Evolutionary conservation across 2,797 vertebrate genomes (phyloP).

Genomic region (Rhabdophis nuchalis): DNA sequence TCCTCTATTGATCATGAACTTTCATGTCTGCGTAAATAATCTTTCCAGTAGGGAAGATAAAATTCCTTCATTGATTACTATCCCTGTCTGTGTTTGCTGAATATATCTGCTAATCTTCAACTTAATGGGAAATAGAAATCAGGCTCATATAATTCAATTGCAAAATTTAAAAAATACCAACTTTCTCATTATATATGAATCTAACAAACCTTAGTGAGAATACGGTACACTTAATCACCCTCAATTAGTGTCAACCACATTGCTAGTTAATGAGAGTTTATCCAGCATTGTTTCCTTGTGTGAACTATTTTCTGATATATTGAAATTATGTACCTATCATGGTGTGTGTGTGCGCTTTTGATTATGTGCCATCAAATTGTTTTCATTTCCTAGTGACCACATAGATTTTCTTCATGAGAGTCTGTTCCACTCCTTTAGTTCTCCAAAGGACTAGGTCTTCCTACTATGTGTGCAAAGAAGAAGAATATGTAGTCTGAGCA

Average conservation of each 20-base stretch:
- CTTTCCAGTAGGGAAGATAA: slow-evolving; percentile 71
- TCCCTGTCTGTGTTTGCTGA: slow-evolving; percentile 64
- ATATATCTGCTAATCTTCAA: slow-evolving; percentile 63
- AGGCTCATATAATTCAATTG: slow-evolving; percentile 67
- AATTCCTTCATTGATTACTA: slow-evolving; percentile 70
- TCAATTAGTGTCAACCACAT: slow-evolving; percentile 76
- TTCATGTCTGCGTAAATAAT: slow-evolving; percentile 73
- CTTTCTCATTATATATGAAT: slow-evolving; percentile 64
- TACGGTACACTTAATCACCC: slow-evolving; percentile 75
- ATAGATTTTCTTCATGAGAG: neutral
- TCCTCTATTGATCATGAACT: slow-evolving; percentile 69
- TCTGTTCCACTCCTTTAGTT: neutral
- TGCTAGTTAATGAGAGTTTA: slow-evolving; percentile 75
- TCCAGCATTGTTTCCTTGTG: slow-evolving; percentile 71
- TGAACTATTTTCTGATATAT: slow-evolving; percentile 71
- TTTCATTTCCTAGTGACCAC: neutral
- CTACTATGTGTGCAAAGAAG: neutral
- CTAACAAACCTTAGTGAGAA: slow-evolving; percentile 73
- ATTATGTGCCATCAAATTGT: neutral
- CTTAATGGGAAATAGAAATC: slow-evolving; percentile 64
- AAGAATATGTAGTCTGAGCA: neutral
- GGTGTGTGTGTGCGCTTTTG: neutral
- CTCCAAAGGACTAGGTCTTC: neutral
- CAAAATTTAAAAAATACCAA: slow-evolving; percentile 68
- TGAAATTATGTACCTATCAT: slow-evolving; percentile 66